Conservation (phyloP, 2,113 vertebrate genomes). For the Lynx canadensis region DNA sequence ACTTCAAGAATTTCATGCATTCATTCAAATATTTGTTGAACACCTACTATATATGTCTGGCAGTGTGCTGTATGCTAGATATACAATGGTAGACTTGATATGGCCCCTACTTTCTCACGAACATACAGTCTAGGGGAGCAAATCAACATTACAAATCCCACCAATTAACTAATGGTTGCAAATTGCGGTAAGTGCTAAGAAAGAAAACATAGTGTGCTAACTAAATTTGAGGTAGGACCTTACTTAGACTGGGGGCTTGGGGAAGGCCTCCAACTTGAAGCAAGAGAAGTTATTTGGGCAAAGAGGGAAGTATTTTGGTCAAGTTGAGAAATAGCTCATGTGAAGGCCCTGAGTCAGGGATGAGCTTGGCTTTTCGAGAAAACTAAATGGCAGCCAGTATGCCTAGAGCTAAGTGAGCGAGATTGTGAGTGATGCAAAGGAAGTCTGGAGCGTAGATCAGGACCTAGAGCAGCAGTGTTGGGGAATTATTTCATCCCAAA, state of each 20-base stretch:
- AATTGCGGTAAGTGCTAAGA: background rate
- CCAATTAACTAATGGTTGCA: background rate
- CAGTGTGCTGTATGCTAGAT: background rate
- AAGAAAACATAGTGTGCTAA: background rate
- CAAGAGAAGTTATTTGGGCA: background rate
- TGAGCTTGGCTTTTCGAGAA: background rate
- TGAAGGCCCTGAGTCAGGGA: background rate
- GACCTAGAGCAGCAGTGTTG: background rate
- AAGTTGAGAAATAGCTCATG: background rate
- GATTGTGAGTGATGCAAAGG: background rate
- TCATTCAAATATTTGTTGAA: background rate
- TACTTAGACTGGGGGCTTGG: background rate
- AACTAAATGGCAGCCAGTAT: background rate
- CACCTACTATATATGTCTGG: background rate
- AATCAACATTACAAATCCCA: background rate
- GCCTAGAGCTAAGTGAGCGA: background rate
- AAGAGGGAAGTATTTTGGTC: background rate
- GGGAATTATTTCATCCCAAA: background rate
- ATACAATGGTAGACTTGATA: fast-evolving
- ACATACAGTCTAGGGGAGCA: background rate
- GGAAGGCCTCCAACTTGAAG: background rate
- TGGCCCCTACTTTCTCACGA: background rate
- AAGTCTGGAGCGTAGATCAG: background rate
- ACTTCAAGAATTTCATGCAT: background rate
- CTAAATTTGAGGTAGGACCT: background rate